These are phyloP conservation scores for Ruditapes philippinarum DNA, from an alignment of 1,140 invertebrate genomes.

Conservation along the genomic window DNA sequence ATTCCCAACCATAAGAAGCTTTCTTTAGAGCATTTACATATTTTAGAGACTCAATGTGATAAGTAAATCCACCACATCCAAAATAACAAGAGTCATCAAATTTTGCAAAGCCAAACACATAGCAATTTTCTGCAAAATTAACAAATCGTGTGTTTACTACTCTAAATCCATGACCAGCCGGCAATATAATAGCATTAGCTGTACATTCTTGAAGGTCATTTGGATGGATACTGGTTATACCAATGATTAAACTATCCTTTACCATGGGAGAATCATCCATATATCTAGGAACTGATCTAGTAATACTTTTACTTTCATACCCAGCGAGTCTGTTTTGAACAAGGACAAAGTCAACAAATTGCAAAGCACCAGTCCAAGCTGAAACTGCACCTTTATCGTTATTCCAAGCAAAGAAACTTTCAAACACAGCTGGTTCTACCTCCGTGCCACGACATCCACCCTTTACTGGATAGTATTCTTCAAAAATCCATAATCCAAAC, in stretches of 20 bases:
- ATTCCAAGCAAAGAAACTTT: slow-evolving; percentile 78
- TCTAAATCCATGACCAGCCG: slow-evolving; percentile 76
- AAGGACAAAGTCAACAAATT: slow-evolving; percentile 81
- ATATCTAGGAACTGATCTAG: slow-evolving; percentile 61
- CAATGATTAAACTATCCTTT: slow-evolving; percentile 74
- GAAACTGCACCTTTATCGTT: slow-evolving; percentile 84
- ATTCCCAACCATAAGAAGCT: slow-evolving; percentile 75
- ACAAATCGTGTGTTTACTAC: slow-evolving; percentile 73
- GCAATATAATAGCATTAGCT: slow-evolving; percentile 75
- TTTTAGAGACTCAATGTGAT: slow-evolving; percentile 61
- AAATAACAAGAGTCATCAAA: slow-evolving; percentile 74
- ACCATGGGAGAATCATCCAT: slow-evolving; percentile 69
- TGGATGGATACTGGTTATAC: slow-evolving; percentile 49
- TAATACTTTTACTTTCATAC: slow-evolving; percentile 75
- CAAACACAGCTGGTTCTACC: slow-evolving; percentile 73
- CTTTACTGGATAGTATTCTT: slow-evolving; percentile 74
- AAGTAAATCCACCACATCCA: slow-evolving; percentile 77
- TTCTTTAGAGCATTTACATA: slow-evolving; percentile 78
- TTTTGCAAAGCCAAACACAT: slow-evolving; percentile 71
- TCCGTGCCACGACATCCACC: slow-evolving; percentile 64
- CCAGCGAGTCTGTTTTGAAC: slow-evolving; percentile 82
- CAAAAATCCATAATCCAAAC: slow-evolving; percentile 86
- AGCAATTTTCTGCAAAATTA: slow-evolving; percentile 74
- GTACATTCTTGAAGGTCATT: slow-evolving; percentile 69
- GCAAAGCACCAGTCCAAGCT: slow-evolving; percentile 82